Evolutionary conservation across 1,140 invertebrate genomes (phyloP).

Genomic region (Trichonephila inaurata): DNA sequence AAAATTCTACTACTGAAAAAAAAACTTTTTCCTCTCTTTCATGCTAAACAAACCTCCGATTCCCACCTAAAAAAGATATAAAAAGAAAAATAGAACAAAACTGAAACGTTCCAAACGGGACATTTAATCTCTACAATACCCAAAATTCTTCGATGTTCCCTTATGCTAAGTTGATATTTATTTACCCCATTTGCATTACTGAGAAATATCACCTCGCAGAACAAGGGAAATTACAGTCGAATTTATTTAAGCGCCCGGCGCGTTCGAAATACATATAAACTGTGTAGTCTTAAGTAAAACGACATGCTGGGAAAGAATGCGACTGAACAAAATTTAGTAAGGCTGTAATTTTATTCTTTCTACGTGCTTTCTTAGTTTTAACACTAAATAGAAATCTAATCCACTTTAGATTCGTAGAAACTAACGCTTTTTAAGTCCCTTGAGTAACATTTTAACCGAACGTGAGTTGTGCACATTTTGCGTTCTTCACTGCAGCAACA

Average conservation of each 20-base stretch:
- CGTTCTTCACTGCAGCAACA: conserved; percentile 21
- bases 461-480: conserved; percentile 44
- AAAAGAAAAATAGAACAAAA: not conserved
- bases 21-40: no score
- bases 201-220: not conserved
- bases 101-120: not conserved
- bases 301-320: conserved; percentile 29
- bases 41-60: not conserved
- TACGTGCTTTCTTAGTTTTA: conserved; percentile 71
- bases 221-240: conserved; percentile 25
- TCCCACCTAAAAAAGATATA: not conserved
- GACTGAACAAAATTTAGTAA: conserved; percentile 56
- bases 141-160: not conserved
- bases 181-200: not conserved
- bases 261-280: not conserved
- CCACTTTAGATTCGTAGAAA: conserved; percentile 66
- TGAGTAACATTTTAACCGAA: conserved; percentile 57
- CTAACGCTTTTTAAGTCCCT: conserved; percentile 49
- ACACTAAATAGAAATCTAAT: conserved; percentile 72
- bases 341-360: conserved; percentile 57
- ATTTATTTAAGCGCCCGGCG: conserved; percentile 23
- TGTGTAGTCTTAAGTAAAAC: conserved; percentile 32
- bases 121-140: not conserved
- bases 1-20: no score
- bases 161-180: not conserved